Conservation (phyloP, 64 coral and sea anemone genomes). For the Stichodactyla mertensii region DNA sequence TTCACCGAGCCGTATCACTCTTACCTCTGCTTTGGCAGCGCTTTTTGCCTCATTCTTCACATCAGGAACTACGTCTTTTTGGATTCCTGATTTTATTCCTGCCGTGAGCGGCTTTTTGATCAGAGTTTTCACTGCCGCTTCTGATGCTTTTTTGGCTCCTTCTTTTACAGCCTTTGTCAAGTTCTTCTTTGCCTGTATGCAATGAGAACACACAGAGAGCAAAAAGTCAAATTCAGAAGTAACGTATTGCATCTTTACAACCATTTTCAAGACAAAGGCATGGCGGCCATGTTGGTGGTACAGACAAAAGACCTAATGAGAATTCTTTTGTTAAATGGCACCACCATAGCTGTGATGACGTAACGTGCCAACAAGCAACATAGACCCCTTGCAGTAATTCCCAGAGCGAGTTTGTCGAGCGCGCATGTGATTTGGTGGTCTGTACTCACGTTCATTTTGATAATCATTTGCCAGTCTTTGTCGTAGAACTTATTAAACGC, state of each 20-base stretch:
- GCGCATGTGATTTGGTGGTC: not conserved
- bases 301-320: too few species aligned
- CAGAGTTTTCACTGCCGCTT: slow-evolving; percentile 4
- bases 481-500: slow-evolving; percentile 17
- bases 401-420: not conserved
- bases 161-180: slow-evolving; percentile 1
- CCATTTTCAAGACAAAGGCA: too few species aligned
- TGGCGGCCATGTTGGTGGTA: too few species aligned
- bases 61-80: slow-evolving; percentile 14
- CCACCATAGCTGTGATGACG: too few species aligned
- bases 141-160: not conserved
- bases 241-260: too few species aligned
- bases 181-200: not conserved
- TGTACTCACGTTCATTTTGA: slow-evolving; percentile 24
- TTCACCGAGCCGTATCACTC: not conserved
- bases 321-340: too few species aligned
- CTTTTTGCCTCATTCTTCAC: slow-evolving; percentile 5
- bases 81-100: slow-evolving; percentile 11
- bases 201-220: not conserved
- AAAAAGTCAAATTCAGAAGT: too few species aligned
- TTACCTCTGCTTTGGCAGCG: slow-evolving; percentile 6
- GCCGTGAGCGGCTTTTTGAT: not conserved
- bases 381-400: not conserved
- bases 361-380: too few species aligned
- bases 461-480: slow-evolving; percentile 7